Evolutionary conservation across 2,888 invertebrate species (phyloP).

Genomic region (Encarsia formosa): DNA sequence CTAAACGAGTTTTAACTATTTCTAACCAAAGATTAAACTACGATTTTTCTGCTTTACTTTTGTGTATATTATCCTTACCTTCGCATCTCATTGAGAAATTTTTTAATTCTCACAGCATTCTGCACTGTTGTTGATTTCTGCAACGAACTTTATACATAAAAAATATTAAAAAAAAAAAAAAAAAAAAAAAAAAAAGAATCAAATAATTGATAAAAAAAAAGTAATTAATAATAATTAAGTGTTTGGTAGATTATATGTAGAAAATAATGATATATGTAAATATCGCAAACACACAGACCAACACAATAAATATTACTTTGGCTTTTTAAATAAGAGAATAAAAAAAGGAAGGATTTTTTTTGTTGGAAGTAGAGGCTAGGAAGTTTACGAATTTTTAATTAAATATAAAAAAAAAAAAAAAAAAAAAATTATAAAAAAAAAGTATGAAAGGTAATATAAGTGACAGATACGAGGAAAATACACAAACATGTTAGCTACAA

Average conservation of each 20-base stretch:
- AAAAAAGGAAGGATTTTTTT: slow-evolving; percentile 30
- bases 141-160: slow-evolving; percentile 17
- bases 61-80: no score
- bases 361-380: slow-evolving; percentile 23
- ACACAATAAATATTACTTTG: slow-evolving; percentile 37
- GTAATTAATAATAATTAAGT: no score
- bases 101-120: no score
- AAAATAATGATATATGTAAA: slow-evolving; percentile 26
- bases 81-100: no score
- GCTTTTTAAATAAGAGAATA: slow-evolving; percentile 36
- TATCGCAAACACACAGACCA: slow-evolving; percentile 32
- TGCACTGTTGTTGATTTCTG: no score
- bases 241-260: slow-evolving; percentile 11
- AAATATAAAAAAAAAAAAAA: slow-evolving; percentile 23
- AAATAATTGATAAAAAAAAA: slow-evolving; percentile 5
- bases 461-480: slow-evolving; percentile 47
- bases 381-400: not conserved
- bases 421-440: slow-evolving; percentile 25
- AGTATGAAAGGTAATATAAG: slow-evolving; percentile 31
- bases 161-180: slow-evolving; percentile 6
- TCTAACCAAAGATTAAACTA: no score
- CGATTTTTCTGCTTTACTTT: no score
- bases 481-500: slow-evolving; percentile 53
- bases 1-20: no score
- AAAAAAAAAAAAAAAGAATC: slow-evolving; percentile 7